These are phyloP conservation scores for Heliothis virescens DNA, from an alignment of 1,140 invertebrate species.

Conservation along the genomic window DNA sequence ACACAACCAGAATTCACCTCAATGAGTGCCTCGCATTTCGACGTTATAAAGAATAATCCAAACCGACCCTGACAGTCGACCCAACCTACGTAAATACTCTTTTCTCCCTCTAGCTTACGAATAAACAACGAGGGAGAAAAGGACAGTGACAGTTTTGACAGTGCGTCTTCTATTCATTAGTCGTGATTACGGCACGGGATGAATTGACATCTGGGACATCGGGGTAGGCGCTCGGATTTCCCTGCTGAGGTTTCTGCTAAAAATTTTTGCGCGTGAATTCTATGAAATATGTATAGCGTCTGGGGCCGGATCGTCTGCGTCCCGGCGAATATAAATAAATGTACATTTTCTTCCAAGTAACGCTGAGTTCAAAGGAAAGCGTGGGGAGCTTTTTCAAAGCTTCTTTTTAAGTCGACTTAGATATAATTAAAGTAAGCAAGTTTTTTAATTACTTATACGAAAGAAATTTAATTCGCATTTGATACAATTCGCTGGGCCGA, in stretches of 20 bases:
- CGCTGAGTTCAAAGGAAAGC: slow-evolving; percentile 45
- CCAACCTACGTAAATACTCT: slow-evolving; percentile 63
- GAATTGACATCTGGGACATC: slow-evolving; percentile 81
- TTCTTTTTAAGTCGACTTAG: slow-evolving; percentile 34
- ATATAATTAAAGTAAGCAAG: slow-evolving; percentile 41
- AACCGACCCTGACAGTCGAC: slow-evolving; percentile 68
- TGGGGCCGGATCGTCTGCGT: slow-evolving; percentile 43
- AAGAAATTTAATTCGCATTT: slow-evolving; percentile 41
- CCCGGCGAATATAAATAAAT: slow-evolving; percentile 7
- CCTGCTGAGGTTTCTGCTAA: slow-evolving; percentile 78
- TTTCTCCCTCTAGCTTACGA: slow-evolving; percentile 69
- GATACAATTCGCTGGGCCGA: slow-evolving; percentile 33
- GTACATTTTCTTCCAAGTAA: slow-evolving; percentile 38
- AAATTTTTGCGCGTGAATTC: slow-evolving; percentile 72
- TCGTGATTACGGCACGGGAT: slow-evolving; percentile 79
- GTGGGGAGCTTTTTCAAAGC: slow-evolving; percentile 29
- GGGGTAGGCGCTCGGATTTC: slow-evolving; percentile 69
- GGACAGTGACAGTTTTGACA: slow-evolving; percentile 73
- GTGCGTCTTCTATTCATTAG: slow-evolving; percentile 83
- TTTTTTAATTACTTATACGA: slow-evolving; percentile 20
- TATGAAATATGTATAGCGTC: slow-evolving; percentile 65
- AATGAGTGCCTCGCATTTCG: slow-evolving; percentile 80
- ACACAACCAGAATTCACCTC: slow-evolving; percentile 79
- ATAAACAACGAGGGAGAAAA: slow-evolving; percentile 62
- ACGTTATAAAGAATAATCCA: slow-evolving; percentile 83